Evolutionary conservation across 1,140 invertebrate genomes (phyloP), one percentile per base, ranked within the genome.

Genomic region (Drosophila nikananu): DNA sequence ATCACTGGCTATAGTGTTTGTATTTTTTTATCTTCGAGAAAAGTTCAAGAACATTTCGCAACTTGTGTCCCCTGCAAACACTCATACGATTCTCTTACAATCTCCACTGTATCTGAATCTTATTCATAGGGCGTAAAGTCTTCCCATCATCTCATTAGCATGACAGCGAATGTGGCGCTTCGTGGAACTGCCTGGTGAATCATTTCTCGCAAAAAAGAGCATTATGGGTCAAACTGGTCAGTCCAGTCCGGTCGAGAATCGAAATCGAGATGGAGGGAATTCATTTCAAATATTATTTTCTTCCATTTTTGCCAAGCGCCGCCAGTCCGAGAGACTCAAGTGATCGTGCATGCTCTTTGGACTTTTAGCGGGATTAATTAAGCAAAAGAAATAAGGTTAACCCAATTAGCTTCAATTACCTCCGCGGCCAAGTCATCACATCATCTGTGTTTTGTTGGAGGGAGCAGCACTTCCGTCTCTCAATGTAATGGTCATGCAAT

Each of bases 391-490:
- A 73, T 73, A 81, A 78, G 71, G 81, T 76, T 89, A 90, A 90
- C 86, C 81, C 84, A 90, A 89, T 89, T 89, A 79, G 78, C 84
- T 90, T 90, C 78, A 89, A 89, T 89, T 90, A 70, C 59, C 46
- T 52, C 32, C 13, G n/a, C 23, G 39, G 23, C 25, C 57, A 25
- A 60, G 42, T 57, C 59, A 76, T 64, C 73, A 55, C 60, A 62
- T 48, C 58, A 77, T 62, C 51, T 54, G 15, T 75, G 12, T 3
- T 17, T n/a, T n/a, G 48, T 25, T 10, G 19, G 51, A 35, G 51
- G 54, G 30, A 49, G 30, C 74, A 49, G 30, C 74, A 41, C 57
- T 77, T 77, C 75, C 75, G 73, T 46, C 32, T 15, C 25, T 76
- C 7, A 41, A 42, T 3, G 61, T 76, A 64, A 67, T 77, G 75